Percentiles rank a stretch among this genome's conserved stretches.
These are phyloP conservation scores for Cosmia trapezina DNA, from an alignment of 2,888 invertebrate genomes.

Conservation along the genomic window DNA sequence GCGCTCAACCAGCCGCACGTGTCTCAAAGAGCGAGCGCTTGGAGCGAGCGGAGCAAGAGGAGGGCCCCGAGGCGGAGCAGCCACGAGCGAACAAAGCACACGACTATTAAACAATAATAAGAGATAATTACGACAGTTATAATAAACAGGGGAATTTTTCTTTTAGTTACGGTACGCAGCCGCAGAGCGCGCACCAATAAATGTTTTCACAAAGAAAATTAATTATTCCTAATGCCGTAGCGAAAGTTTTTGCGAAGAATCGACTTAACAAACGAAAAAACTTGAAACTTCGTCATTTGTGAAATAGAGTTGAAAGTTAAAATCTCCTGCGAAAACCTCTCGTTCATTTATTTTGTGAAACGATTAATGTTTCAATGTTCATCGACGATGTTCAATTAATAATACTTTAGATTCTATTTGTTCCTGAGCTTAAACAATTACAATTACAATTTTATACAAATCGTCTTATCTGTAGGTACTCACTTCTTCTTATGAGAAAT, in stretches of 20 bases:
- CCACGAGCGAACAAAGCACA: neutral
- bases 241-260: conserved; percentile 42
- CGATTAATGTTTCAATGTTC: conserved; percentile 25
- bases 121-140: conserved; percentile 26
- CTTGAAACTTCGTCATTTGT: conserved; percentile 36
- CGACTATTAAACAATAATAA: conserved; percentile 36
- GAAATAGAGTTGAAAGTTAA: conserved; percentile 41
- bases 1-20: neutral
- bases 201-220: conserved; percentile 33
- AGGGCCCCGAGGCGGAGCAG: neutral
- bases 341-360: conserved; percentile 13
- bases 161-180: conserved; percentile 3
- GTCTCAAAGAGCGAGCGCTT: neutral
- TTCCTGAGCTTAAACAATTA: neutral
- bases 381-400: neutral
- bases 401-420: conserved; percentile 1
- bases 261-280: conserved; percentile 40
- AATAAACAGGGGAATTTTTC: conserved; percentile 12
- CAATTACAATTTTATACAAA: neutral
- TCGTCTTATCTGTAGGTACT: neutral
- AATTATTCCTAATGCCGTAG: conserved; percentile 33
- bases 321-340: conserved; percentile 4
- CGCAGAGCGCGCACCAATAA: conserved; percentile 1
- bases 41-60: neutral
- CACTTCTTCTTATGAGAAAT: neutral